Evolutionary conservation across 2,113 vertebrate genomes (phyloP), one percentile per base, ranked within the genome.

Genomic region (Nesogale talazaci): DNA sequence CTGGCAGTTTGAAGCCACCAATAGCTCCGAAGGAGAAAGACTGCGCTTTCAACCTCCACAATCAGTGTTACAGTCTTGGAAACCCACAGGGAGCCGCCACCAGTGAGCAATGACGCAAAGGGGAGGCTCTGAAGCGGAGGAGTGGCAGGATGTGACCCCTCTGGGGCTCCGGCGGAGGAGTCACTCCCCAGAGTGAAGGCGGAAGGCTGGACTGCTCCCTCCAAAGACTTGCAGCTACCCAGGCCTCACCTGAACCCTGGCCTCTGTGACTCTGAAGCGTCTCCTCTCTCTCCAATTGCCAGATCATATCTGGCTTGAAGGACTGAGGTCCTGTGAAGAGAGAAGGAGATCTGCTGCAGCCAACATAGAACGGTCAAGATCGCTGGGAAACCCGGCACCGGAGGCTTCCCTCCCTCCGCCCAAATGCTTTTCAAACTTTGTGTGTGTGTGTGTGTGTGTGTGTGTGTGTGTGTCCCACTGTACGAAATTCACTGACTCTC

Each of bases 261-360:
- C 84, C 77, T 65, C 29, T 40, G 1, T 42, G 57, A 14, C 65
- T 29, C 0, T 52, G 80, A 22, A 36, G 92, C 52, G 40, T 74
- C 14, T 95, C 95, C 31, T 96, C 96, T 9, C 52, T 89, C 85
- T 96, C 96, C 82, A 96, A 38, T 69, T 91, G 90, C n/a, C 90
- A 80, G 75, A 96, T 94, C 92, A 95, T 2, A 19, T 94, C 90
- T 38, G 96, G 96, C 46, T 96, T 95, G 74, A 87, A 78, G 82
- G 67, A 91, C 67, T 72, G 90, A 31, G 65, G 87, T 16, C 96
- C 96, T 96, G 36, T 12, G 61, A 61, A 83, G 36, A 61, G 40
- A 31, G 9, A 42, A 69, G 56, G 72, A 75, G 38, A 42, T 76
- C 0, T 76, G 42, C 27, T 57, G 72, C 52, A 52, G 11, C 31